Conservation (phyloP, 2,888 invertebrate genomes). For the Phortica okadai region DNA sequence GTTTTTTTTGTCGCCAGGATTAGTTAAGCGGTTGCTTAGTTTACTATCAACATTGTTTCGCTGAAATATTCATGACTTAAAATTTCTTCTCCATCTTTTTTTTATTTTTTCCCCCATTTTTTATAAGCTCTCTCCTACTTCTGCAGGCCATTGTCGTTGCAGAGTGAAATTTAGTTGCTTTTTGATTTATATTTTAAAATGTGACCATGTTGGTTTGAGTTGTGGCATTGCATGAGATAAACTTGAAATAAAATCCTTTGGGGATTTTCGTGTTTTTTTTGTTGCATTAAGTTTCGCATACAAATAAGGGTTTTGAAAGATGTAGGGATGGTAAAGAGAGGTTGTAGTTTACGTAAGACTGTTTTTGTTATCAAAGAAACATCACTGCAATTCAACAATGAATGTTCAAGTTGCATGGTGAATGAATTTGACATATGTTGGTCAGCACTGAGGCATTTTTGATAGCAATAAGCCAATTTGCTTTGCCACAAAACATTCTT, state of each 20-base stretch:
- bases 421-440: too few relatives aligned
- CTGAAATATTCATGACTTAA: slow-evolving; percentile 31
- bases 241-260: not conserved
- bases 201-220: not conserved
- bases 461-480: too few relatives aligned
- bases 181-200: slow-evolving; percentile 15
- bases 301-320: too few relatives aligned
- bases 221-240: slow-evolving; percentile 8
- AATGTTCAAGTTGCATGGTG: too few relatives aligned
- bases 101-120: not conserved
- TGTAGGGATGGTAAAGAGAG: too few relatives aligned
- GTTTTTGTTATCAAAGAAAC: too few relatives aligned
- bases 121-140: not conserved
- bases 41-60: slow-evolving; percentile 23
- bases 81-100: slow-evolving; percentile 1
- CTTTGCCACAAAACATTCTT: too few relatives aligned
- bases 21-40: slow-evolving; percentile 26
- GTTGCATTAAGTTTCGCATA: not conserved
- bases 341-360: too few relatives aligned
- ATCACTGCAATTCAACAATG: too few relatives aligned
- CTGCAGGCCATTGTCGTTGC: not conserved
- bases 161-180: slow-evolving; percentile 13
- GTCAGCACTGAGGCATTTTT: too few relatives aligned
- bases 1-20: slow-evolving; percentile 25
- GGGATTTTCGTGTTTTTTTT: not conserved